Evolutionary conservation across 1,140 invertebrate genomes (phyloP).

Genomic region (Cydia pomonella): DNA sequence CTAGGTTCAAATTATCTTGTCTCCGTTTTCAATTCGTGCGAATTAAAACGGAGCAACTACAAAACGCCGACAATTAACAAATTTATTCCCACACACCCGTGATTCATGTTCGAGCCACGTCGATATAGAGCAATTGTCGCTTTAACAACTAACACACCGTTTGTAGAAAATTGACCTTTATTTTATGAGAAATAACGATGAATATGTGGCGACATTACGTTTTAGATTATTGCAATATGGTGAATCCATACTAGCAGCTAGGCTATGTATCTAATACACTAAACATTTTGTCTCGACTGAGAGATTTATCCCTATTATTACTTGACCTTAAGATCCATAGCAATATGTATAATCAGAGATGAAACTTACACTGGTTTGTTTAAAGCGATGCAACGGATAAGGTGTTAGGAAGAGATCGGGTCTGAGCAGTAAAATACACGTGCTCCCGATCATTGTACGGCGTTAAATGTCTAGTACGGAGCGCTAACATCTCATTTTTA

Average conservation of each 20-base stretch:
- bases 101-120: constrained; percentile 26
- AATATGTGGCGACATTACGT: background rate
- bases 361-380: background rate
- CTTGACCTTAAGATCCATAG: background rate
- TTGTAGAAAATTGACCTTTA: background rate
- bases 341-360: background rate
- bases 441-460: constrained; percentile 44
- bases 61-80: constrained; percentile 9
- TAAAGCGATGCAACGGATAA: constrained; percentile 10
- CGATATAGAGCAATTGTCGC: constrained; percentile 20
- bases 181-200: background rate
- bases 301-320: background rate
- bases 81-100: constrained; percentile 21
- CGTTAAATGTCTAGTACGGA: background rate
- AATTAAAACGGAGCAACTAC: constrained; percentile 15
- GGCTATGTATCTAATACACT: background rate
- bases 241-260: background rate
- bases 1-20: constrained; percentile 4
- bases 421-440: constrained; percentile 49
- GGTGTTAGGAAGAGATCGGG: constrained; percentile 34
- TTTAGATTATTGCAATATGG: constrained; percentile 4
- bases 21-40: constrained; percentile 15
- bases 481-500: constrained; percentile 20
- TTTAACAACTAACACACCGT: background rate
- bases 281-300: background rate